Evolutionary conservation across 1,140 invertebrate species (phyloP).

Genomic region (Tetramorium simillimum): DNA sequence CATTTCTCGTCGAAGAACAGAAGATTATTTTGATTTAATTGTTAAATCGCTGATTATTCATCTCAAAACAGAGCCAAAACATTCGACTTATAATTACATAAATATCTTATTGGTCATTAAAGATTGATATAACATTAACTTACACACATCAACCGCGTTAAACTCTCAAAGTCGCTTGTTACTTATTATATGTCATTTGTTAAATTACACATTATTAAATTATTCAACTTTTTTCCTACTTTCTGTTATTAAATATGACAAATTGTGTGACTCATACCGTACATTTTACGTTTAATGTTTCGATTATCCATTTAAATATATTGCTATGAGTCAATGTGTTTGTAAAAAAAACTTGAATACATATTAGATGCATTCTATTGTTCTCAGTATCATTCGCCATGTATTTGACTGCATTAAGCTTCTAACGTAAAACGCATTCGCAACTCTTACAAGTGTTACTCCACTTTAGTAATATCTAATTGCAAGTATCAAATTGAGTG

Average conservation of each 20-base stretch:
- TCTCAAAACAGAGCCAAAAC: too few relatives aligned
- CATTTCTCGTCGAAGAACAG: too few relatives aligned
- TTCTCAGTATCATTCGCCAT: background rate
- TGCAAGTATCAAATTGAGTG: background rate
- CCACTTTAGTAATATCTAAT: background rate
- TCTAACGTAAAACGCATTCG: background rate
- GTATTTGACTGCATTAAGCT: background rate
- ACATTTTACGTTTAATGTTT: background rate
- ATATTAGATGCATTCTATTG: background rate
- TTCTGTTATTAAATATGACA: background rate
- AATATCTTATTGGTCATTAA: too few relatives aligned
- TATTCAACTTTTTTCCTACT: background rate
- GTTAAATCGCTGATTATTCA: too few relatives aligned
- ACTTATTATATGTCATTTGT: too few relatives aligned
- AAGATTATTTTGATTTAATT: too few relatives aligned
- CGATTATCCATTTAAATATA: background rate
- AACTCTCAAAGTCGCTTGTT: too few relatives aligned
- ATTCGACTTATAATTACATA: too few relatives aligned
- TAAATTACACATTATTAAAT: background rate
- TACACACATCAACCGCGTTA: too few relatives aligned
- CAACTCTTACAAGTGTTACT: background rate
- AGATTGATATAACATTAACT: too few relatives aligned
- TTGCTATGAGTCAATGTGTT: background rate
- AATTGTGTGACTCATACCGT: background rate
- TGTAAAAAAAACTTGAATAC: background rate